A percentile compares a stretch with the other conserved stretches of the same genome.
Conservation (phyloP, 2,113 vertebrate species). For the Oceanites oceanicus region DNA sequence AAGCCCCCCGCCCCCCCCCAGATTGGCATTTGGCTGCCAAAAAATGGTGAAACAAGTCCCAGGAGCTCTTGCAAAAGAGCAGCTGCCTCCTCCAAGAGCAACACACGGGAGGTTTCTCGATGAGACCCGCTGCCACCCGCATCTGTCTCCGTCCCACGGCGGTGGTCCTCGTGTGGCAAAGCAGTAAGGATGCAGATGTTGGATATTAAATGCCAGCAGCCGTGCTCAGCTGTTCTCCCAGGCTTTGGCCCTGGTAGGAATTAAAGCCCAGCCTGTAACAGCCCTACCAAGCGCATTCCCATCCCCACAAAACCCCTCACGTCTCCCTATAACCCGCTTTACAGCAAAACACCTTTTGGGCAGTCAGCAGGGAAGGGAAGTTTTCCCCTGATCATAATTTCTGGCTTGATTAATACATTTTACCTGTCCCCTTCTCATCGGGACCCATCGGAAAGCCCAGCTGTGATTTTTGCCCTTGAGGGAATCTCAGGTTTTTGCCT, state of each 20-base stretch:
- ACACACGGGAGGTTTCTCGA: rapidly evolving
- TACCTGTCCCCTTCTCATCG: background rate
- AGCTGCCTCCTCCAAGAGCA: background rate
- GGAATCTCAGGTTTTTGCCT: background rate
- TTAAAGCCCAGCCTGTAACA: background rate
- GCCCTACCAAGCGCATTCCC: background rate
- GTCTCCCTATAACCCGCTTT: rapidly evolving
- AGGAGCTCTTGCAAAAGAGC: background rate
- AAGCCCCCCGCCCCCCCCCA: rapidly evolving
- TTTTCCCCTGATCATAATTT: background rate
- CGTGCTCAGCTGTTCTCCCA: background rate
- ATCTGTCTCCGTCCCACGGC: background rate
- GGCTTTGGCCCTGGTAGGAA: background rate
- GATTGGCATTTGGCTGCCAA: background rate
- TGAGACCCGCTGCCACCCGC: background rate
- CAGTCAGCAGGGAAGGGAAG: background rate
- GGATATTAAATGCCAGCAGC: background rate
- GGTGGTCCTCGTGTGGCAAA: background rate
- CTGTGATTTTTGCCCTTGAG: background rate
- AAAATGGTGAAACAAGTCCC: background rate
- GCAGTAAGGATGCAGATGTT: background rate
- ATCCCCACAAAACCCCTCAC: rapidly evolving
- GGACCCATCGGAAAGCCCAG: background rate
- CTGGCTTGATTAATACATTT: background rate
- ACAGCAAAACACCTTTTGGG: background rate